Evolutionary conservation across 2,113 vertebrate genomes (phyloP), one percentile per base, ranked within the genome.

Genomic region (Rostratula benghalensis): DNA sequence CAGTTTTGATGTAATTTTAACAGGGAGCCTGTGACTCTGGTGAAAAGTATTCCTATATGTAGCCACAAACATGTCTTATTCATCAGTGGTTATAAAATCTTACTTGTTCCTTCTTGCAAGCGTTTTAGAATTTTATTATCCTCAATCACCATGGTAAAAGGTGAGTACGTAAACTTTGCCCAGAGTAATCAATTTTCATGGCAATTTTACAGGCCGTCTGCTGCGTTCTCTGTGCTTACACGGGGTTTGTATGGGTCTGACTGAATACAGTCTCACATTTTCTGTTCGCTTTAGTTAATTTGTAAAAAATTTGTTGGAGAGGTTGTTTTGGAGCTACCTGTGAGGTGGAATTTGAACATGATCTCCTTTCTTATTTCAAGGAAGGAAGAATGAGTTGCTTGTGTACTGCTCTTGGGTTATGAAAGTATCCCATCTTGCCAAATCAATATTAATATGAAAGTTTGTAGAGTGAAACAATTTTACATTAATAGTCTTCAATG

Each of bases 61-160:
- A 76, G 77, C 77, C 9, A 17, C 80, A 95, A 80, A 89, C 31
- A 50, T 50, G 92, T 84, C 69, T 94, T 87, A 89, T 61, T 91
- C 53, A 68, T 89, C 69, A 69, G 7, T 92, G 70, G 45, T 24
- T 94, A 39, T 79, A 87, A 94, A 88, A 76, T 93, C 59, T 78
- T 64, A 50, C 86, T 89, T 94, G 86, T 92, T 92, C 30, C 17
- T 94, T 96, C 95, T 95, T 94, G 89, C 57, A 69, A 60, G 60
- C 65, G 13, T 89, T 92, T 95, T 11, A 78, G 92, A 81, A 51
- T 84, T 90, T 84, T 93, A 76, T 89, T 92, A 46, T 96, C 20
- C 61, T 89, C 92, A 69, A 12, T 94, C 81, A 83, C 74, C 41
- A 43, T 87, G 86, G 65, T 94, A 83, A 89, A 93, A 93, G 83